Evolutionary conservation across 2,888 invertebrate species (phyloP).

Genomic region (Sarcophaga subvicina): DNA sequence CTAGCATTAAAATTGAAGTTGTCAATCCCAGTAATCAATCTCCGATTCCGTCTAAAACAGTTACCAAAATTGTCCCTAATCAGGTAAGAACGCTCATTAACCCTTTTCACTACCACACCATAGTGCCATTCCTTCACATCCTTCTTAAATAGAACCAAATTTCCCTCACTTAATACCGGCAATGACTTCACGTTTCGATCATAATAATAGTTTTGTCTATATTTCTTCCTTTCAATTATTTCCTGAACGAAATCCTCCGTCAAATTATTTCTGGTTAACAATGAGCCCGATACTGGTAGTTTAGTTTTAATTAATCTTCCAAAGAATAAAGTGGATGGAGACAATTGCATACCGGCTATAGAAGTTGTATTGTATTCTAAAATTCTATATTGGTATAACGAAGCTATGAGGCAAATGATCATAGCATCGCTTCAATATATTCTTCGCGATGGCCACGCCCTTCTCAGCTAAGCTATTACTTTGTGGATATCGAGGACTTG

Average conservation of each 20-base stretch:
- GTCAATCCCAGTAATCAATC: background rate
- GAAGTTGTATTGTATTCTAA: constrained; percentile 70
- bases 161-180: constrained; percentile 48
- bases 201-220: constrained; percentile 65
- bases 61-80: too few species aligned
- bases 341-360: constrained; percentile 58
- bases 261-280: constrained; percentile 56
- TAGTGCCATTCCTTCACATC: constrained; percentile 56
- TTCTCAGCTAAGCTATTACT: constrained; percentile 63
- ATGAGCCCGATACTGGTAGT: constrained; percentile 54
- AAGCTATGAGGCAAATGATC: constrained; percentile 40
- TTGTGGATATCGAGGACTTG: constrained; percentile 55
- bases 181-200: constrained; percentile 60
- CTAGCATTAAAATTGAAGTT: background rate
- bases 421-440: constrained; percentile 68
- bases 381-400: constrained; percentile 63
- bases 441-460: constrained; percentile 65
- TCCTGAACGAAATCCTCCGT: constrained; percentile 41
- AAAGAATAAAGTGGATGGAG: constrained; percentile 61
- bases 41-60: background rate
- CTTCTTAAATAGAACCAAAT: constrained; percentile 64
- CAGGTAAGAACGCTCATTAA: background rate
- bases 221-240: constrained; percentile 55
- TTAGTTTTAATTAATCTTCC: constrained; percentile 64
- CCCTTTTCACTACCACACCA: constrained; percentile 53